A percentile compares a stretch with the other conserved stretches of the same genome.
phyloP scores from a whole-genome alignment of 2,888 invertebrate species.

The Nasonovia ribisnigri region DNA sequence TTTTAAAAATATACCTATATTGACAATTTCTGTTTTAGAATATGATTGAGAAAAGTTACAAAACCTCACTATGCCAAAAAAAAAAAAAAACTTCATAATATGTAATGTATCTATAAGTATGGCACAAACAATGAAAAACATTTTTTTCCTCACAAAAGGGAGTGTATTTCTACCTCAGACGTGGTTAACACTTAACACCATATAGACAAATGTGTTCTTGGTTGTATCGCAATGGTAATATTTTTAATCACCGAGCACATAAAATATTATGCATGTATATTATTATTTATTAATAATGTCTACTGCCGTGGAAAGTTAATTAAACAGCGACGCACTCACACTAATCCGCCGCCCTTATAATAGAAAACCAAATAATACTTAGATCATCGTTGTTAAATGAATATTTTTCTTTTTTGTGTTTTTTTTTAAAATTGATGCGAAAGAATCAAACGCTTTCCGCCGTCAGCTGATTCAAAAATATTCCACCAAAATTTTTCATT shows the following conservation, averaged over 20 bases:
- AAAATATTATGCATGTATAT: not conserved
- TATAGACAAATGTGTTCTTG: not conserved
- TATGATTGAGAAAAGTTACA: not conserved
- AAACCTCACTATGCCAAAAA: not conserved
- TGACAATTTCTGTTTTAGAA: not conserved
- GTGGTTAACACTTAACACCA: not conserved
- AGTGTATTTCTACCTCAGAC: not conserved
- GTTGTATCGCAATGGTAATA: not conserved
- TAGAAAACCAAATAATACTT: not conserved
- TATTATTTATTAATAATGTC: not conserved
- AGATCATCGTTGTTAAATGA: not conserved
- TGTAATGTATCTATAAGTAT: not conserved
- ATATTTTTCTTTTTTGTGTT: not conserved
- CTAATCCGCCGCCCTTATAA: not conserved
- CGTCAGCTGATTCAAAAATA: not conserved
- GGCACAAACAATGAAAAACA: not conserved
- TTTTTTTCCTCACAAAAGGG: not conserved
- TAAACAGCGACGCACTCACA: not conserved
- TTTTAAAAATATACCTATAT: not conserved
- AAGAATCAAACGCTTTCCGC: not conserved
- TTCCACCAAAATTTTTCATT: not conserved
- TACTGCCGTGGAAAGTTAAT: not conserved
- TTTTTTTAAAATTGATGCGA: not conserved
- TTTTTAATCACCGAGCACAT: not conserved
- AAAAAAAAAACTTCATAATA: not conserved